These are phyloP conservation scores for Cosmia trapezina DNA, from an alignment of 2,888 invertebrate species.

Conservation along the genomic window DNA sequence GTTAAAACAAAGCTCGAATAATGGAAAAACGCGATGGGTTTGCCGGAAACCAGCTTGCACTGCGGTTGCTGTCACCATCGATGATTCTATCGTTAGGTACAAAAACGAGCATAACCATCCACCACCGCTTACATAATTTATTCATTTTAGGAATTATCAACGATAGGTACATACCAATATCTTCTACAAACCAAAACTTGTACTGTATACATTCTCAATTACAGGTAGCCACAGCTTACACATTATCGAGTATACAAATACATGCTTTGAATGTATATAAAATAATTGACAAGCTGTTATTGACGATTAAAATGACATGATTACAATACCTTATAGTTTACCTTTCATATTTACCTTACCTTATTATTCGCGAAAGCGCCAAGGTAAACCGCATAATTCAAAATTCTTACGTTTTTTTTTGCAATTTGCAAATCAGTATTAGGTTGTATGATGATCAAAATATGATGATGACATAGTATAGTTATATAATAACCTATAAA, in stretches of 20 bases:
- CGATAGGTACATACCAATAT: neutral
- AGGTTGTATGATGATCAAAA: too few relatives aligned
- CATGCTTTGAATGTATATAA: neutral
- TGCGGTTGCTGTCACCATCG: conserved; percentile 20
- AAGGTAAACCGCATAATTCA: too few relatives aligned
- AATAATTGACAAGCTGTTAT: neutral
- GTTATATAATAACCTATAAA: too few relatives aligned
- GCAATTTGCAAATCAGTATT: too few relatives aligned
- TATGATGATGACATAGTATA: too few relatives aligned
- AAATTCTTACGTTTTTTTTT: too few relatives aligned
- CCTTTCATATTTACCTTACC: too few relatives aligned
- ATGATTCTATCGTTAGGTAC: conserved; percentile 7
- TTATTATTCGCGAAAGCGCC: too few relatives aligned
- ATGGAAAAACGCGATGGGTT: conserved; percentile 27
- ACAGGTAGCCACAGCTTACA: neutral
- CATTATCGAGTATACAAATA: neutral
- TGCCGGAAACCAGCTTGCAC: conserved; percentile 27
- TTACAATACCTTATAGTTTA: too few relatives aligned
- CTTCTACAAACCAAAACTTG: neutral
- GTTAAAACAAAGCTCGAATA: conserved; percentile 12
- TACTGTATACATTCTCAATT: too few relatives aligned
- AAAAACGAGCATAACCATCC: conserved; percentile 32
- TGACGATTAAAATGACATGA: neutral
- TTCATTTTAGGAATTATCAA: neutral
- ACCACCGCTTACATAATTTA: conserved; percentile 9